Base-by-base conservation (phyloP, 2,888 invertebrate genomes). In the Tholera decimalis region DNA sequence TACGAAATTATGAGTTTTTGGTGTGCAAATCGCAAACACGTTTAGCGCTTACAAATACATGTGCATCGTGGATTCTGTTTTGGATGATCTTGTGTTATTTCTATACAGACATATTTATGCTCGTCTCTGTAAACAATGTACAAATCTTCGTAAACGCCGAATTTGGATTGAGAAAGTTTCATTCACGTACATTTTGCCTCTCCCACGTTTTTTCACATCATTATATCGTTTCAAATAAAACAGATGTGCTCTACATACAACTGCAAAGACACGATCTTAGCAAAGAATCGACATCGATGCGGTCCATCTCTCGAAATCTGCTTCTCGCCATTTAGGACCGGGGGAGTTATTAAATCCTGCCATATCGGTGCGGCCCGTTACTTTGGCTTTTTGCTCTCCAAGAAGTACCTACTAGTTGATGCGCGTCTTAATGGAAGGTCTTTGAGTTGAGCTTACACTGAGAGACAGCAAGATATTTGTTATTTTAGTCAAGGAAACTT, bases 301-400 rank as follows among this genome's bases (percentile, higher is more conserved):
- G 71, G 68, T 63, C 71, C 78, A 65, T 73, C 71, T 62, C 78
- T 84, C 77, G 84, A 86, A 85, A 85, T 88, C 86, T 84, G 83
- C 82, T 81, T 79, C 84, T 77, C 57, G 75, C 93, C 93, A 85
- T 93, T 89, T 91, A 91, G 84, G 91, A 91, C 61, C 55, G 76
- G 83, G 79, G 82, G 81, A 87, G 88, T 92, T 92, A 93, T 94
- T 94, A 93, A 93, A 92, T 91, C 92, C 88, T 80, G 83, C 93
- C 91, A 89, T 93, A 93, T 91, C 86, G 87, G 93, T 86, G 76
- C 70, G 84, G 77, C 84, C 93, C 93, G 93, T 92, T 93, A 93
- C 83, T 75, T 85, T 79, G 65, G 83, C 79, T 90, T 92, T 91
- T 92, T 92, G 84, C 86, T 83, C 84, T 77, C 76, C 81, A 84